Percentiles rank a stretch among this genome's conserved stretches.
Evolutionary conservation across 1,140 invertebrate species (phyloP).

Genomic region (Papilio dardanus): DNA sequence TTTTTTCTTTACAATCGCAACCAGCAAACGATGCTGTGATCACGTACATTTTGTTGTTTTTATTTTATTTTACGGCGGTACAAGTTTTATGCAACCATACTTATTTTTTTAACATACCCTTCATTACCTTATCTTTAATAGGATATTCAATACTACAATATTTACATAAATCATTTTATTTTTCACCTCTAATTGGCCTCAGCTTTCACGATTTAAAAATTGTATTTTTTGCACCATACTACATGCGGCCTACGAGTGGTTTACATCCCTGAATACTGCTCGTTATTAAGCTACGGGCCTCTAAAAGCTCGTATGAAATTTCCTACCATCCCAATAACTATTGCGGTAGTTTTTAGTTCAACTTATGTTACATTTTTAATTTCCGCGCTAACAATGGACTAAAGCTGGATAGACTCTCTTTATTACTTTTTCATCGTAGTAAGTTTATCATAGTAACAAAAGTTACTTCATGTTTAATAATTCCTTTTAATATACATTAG

Average conservation of each 20-base stretch:
- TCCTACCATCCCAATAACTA: not conserved
- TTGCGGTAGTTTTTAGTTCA: not conserved
- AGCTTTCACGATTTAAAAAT: not conserved
- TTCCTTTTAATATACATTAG: too few relatives aligned
- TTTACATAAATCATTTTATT: not conserved
- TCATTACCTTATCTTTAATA: too few relatives aligned
- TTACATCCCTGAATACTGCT: slow-evolving; percentile 15
- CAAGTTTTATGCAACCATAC: too few relatives aligned
- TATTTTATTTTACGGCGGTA: not conserved
- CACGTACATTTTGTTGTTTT: not conserved
- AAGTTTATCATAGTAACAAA: too few relatives aligned
- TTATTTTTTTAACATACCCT: too few relatives aligned
- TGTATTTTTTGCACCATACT: not conserved
- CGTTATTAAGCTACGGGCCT: not conserved
- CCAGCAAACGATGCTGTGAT: not conserved
- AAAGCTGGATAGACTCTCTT: too few relatives aligned
- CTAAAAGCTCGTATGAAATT: not conserved
- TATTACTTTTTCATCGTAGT: not conserved
- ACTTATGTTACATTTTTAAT: not conserved
- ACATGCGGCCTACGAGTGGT: not conserved
- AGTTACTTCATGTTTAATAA: too few relatives aligned
- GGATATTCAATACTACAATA: not conserved
- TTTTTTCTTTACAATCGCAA: not conserved
- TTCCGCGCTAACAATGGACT: not conserved
- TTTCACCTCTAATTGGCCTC: not conserved